A percentile compares a stretch with the other conserved stretches of the same genome.
Evolutionary conservation across 2,113 vertebrate species (phyloP).

Genomic region (Cairina moschata): DNA sequence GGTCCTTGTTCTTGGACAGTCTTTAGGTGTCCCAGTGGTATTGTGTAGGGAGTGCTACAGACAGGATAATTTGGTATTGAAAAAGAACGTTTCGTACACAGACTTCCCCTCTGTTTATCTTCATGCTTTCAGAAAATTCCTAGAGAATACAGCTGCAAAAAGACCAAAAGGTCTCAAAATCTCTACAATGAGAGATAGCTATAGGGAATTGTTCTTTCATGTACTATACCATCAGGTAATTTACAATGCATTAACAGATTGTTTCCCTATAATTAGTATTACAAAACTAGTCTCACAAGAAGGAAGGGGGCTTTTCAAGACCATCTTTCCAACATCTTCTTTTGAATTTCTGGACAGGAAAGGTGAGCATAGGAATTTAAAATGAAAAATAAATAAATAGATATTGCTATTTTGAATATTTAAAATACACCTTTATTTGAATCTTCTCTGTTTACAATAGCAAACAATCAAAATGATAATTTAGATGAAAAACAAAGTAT

Average conservation of each 20-base stretch:
- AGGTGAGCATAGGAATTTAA: not conserved
- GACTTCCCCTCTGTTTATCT: not conserved
- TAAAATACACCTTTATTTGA: not conserved
- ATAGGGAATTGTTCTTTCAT: not conserved
- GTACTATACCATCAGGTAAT: not conserved
- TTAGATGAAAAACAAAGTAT: not conserved
- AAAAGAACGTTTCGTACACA: not conserved
- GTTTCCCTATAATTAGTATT: not conserved
- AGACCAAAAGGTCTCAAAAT: not conserved
- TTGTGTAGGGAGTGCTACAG: not conserved
- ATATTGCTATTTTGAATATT: not conserved
- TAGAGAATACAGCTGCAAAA: not conserved
- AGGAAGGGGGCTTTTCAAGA: not conserved
- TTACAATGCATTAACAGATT: not conserved
- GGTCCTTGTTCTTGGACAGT: not conserved
- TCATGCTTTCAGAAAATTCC: not conserved
- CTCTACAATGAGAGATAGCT: not conserved
- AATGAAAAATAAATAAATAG: not conserved
- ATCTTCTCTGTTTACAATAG: not conserved
- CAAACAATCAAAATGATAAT: not conserved
- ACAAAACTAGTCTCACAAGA: not conserved
- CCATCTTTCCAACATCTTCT: not conserved
- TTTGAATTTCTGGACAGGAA: not conserved
- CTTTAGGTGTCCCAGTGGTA: not conserved
- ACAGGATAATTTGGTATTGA: not conserved